Conservation (phyloP, 2,888 invertebrate genomes). For the Quadroppia sp. region DNA sequence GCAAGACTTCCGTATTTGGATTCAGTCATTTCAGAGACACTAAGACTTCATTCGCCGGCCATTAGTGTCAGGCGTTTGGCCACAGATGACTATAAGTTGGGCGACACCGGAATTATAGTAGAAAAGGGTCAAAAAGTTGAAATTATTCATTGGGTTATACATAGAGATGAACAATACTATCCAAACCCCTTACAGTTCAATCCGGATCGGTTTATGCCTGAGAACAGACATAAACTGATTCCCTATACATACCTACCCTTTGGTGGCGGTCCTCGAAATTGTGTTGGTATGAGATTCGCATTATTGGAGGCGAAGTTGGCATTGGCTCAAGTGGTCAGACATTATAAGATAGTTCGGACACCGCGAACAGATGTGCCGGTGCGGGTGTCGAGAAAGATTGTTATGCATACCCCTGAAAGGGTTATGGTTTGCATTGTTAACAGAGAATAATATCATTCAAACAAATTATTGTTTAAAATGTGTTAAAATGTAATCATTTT, state of each 20-base stretch:
- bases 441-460: too few relatives aligned
- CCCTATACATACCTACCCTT: conserved; percentile 47
- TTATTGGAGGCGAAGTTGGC: conserved; percentile 42
- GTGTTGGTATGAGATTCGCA: conserved; percentile 46
- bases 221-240: conserved; percentile 45
- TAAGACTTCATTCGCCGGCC: conserved; percentile 37
- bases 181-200: conserved; percentile 61
- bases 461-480: too few relatives aligned
- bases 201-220: conserved; percentile 56
- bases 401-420: too few relatives aligned
- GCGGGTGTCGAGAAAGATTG: too few relatives aligned
- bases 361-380: too few relatives aligned
- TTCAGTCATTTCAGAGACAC: conserved; percentile 38
- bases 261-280: conserved; percentile 48
- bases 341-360: too few relatives aligned
- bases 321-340: background rate
- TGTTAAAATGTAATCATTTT: too few relatives aligned
- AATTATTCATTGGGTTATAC: conserved; percentile 60
- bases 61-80: background rate
- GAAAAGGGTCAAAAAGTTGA: conserved; percentile 54
- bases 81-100: conserved; percentile 36
- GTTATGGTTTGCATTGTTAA: too few relatives aligned
- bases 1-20: conserved; percentile 36
- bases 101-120: conserved; percentile 14
- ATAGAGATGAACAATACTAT: conserved; percentile 61